These are phyloP conservation scores for Alectoris magna DNA, from an alignment of 2,797 vertebrate genomes.

Conservation along the genomic window DNA sequence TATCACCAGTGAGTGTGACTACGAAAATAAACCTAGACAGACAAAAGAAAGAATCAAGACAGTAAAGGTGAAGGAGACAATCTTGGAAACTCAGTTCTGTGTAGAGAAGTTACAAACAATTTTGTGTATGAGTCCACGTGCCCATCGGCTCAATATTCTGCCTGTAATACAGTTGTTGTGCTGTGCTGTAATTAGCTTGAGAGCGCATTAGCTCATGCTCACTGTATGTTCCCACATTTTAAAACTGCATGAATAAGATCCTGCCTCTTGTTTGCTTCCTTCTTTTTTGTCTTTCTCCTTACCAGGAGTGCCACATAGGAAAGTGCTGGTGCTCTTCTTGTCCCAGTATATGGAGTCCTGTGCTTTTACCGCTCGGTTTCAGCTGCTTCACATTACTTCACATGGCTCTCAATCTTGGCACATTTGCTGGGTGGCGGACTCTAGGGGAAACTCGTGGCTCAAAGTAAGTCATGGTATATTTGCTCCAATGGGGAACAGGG, in stretches of 20 bases:
- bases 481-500: not conserved
- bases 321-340: not conserved
- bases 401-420: conserved; percentile 8
- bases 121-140: not conserved
- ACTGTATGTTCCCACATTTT: not conserved
- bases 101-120: not conserved
- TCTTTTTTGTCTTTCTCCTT: not conserved
- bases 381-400: conserved; percentile 27
- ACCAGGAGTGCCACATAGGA: not conserved
- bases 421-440: conserved; percentile 35
- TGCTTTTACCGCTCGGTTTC: not conserved
- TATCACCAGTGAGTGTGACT: conserved; percentile 44
- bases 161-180: not conserved
- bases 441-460: not conserved
- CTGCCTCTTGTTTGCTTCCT: not conserved
- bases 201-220: not conserved
- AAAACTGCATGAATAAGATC: not conserved
- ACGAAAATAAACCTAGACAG: conserved; percentile 41
- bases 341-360: conserved; percentile 9
- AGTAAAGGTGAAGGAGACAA: conserved; percentile 14
- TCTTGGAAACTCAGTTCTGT: not conserved
- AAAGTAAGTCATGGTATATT: not conserved
- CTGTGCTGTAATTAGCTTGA: conserved; percentile 11
- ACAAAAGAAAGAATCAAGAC: conserved; percentile 43
- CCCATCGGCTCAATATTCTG: not conserved